Conservation (phyloP, 2,888 invertebrate genomes). For the Ophion slaviceki region DNA sequence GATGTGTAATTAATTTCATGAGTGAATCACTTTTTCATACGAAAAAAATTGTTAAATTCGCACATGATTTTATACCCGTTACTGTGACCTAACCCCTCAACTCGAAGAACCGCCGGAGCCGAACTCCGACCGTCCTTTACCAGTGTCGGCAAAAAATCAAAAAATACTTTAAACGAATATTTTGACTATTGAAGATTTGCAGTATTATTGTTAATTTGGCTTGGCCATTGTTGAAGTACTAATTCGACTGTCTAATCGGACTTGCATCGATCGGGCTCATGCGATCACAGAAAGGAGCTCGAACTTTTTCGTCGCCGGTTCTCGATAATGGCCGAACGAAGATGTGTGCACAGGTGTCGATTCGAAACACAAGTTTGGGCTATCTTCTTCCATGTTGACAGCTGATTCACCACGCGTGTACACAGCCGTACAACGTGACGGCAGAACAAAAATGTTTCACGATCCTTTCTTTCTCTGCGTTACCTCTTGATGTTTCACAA, state of each 20-base stretch:
- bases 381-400: conserved; percentile 8
- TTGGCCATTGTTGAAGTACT: neutral
- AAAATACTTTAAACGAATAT: no score
- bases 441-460: neutral
- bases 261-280: neutral
- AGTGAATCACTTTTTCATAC: no score
- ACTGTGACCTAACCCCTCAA: no score
- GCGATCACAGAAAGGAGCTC: neutral
- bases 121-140: no score
- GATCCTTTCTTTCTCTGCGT: neutral
- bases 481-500: neutral
- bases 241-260: neutral
- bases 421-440: neutral
- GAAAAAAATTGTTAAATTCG: no score
- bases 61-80: no score
- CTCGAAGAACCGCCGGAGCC: no score
- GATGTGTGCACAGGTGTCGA: conserved; percentile 51
- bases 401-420: conserved; percentile 17
- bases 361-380: conserved; percentile 14
- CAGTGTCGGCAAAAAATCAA: no score
- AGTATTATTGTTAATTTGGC: neutral
- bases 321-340: conserved; percentile 1
- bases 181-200: no score
- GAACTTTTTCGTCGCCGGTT: conserved; percentile 4
- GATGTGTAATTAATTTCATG: no score